Conservation (phyloP, 2,888 invertebrate genomes). For the Hydropsyche betteni region DNA sequence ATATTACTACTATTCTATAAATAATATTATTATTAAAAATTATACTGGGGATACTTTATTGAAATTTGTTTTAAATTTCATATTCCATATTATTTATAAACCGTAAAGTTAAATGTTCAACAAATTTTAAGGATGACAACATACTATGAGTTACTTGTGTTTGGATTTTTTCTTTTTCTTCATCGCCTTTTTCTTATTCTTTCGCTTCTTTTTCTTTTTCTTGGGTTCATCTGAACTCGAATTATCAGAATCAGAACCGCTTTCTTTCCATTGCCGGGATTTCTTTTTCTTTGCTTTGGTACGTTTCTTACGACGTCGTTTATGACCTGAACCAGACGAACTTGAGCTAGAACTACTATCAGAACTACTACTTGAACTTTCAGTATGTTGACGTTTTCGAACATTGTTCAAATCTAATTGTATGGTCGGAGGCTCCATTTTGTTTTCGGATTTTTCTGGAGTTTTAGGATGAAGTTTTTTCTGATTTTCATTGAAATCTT, state of each 20-base stretch:
- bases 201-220: slow-evolving; percentile 74
- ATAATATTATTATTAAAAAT: no score
- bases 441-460: slow-evolving; percentile 58
- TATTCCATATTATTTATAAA: no score
- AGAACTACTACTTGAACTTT: slow-evolving; percentile 60
- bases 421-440: slow-evolving; percentile 58
- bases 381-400: slow-evolving; percentile 63
- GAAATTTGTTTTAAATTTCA: no score
- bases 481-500: slow-evolving; percentile 58
- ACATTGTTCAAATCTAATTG: slow-evolving; percentile 65
- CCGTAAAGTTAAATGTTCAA: no score
- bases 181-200: slow-evolving; percentile 74
- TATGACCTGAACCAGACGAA: slow-evolving; percentile 65
- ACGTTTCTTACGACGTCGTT: slow-evolving; percentile 70
- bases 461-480: slow-evolving; percentile 56
- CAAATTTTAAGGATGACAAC: no score
- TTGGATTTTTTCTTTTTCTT: slow-evolving; percentile 80
- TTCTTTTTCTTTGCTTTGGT: slow-evolving; percentile 71
- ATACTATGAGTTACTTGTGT: slow-evolving; percentile 58
- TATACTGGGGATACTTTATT: no score
- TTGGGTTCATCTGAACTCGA: slow-evolving; percentile 72
- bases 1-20: no score
- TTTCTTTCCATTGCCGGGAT: slow-evolving; percentile 70
- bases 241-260: slow-evolving; percentile 72
- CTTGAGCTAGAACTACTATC: slow-evolving; percentile 62